Percentiles rank a stretch among this genome's conserved stretches.
phyloP scores from a whole-genome alignment of 2,113 vertebrate species.

The Pagrus major region DNA sequence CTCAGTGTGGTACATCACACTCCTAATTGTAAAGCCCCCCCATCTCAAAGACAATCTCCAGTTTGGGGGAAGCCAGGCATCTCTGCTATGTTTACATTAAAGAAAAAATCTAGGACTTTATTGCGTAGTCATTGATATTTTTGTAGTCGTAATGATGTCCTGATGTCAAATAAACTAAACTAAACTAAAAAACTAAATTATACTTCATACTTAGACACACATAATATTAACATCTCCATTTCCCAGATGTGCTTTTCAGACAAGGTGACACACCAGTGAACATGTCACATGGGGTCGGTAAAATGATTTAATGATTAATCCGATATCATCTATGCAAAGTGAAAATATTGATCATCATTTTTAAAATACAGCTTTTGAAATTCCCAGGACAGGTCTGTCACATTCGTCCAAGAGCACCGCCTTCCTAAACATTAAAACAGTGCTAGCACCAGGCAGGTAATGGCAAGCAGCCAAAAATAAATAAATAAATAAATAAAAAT shows the following conservation, averaged over 20 bases:
- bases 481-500: no score
- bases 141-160: neutral
- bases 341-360: no score
- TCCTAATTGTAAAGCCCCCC: no score
- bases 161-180: neutral
- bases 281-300: no score
- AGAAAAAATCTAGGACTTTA: neutral
- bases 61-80: neutral
- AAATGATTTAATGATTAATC: no score
- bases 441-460: no score
- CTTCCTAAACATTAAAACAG: no score
- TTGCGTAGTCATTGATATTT: neutral
- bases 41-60: neutral
- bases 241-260: neutral
- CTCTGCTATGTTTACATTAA: neutral
- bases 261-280: conserved; percentile 4
- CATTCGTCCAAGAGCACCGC: no score
- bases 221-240: neutral
- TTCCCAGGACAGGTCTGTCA: no score
- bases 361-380: no score
- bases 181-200: neutral
- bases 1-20: neutral
- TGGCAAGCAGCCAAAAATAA: no score
- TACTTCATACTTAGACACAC: neutral
- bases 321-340: no score